Evolutionary conservation across 2,797 vertebrate species (phyloP).

Genomic region (Melanotaenia nigrans): DNA sequence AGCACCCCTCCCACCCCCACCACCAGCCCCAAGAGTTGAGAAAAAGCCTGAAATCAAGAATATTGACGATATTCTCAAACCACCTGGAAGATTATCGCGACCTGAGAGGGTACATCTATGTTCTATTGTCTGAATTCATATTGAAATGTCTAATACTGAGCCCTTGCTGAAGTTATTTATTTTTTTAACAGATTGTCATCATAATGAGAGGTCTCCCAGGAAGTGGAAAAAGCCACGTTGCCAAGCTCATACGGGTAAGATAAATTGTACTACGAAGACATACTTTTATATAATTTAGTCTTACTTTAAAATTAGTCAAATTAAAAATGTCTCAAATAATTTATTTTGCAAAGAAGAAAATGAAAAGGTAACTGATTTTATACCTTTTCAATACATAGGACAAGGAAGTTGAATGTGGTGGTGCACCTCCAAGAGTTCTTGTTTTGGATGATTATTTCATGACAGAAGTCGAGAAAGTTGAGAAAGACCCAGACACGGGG

Average conservation of each 20-base stretch:
- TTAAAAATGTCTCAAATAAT: not conserved
- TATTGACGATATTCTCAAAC: conserved; percentile 96
- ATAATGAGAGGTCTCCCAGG: conserved; percentile 98
- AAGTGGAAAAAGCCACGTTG: conserved; percentile 97
- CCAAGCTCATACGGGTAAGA: conserved; percentile 96
- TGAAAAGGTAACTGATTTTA: not conserved
- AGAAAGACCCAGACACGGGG: conserved; percentile 95
- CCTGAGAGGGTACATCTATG: conserved; percentile 89
- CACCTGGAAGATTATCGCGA: conserved; percentile 90
- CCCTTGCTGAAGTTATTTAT: conserved; percentile 14
- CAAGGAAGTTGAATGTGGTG: conserved; percentile 97
- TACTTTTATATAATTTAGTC: not conserved
- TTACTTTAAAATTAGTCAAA: not conserved
- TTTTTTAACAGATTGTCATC: conserved; percentile 90
- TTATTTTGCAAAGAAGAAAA: not conserved
- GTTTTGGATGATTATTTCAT: conserved; percentile 99
- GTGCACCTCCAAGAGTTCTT: conserved; percentile 95
- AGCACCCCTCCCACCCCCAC: conserved; percentile 80
- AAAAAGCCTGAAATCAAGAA: conserved; percentile 98
- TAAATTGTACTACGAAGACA: not conserved
- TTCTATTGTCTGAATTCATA: not conserved
- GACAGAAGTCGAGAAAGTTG: conserved; percentile 95
- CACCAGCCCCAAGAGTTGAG: conserved; percentile 88
- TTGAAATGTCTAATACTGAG: not conserved
- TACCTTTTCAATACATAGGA: conserved; percentile 81